These are phyloP conservation scores for Ctenodactylus gundi DNA, from an alignment of 2,113 vertebrate genomes.

Conservation along the genomic window DNA sequence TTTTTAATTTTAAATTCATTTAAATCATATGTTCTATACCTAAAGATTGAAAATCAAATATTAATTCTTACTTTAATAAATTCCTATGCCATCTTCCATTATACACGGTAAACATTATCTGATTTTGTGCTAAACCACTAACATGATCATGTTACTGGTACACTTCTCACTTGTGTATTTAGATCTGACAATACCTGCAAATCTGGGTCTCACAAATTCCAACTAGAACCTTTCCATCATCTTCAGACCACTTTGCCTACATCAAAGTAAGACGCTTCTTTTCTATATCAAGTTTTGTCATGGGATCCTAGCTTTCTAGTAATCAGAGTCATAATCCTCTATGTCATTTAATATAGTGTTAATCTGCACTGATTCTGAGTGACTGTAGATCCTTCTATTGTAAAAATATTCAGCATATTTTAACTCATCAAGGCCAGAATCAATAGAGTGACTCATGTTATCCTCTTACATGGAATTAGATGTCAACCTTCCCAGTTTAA, in stretches of 20 bases:
- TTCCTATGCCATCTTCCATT: accelerated
- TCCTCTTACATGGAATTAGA: not conserved
- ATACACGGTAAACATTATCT: not conserved
- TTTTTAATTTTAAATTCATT: not conserved
- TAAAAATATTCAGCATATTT: not conserved
- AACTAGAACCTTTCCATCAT: not conserved
- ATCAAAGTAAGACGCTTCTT: not conserved
- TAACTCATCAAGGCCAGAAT: not conserved
- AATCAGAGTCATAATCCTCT: not conserved
- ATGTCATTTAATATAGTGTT: not conserved
- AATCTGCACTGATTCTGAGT: not conserved
- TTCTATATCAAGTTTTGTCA: not conserved
- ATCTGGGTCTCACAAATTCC: not conserved
- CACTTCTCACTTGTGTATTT: not conserved
- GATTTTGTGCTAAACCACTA: not conserved
- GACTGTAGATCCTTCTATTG: not conserved
- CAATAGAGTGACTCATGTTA: not conserved
- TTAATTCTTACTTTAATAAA: not conserved
- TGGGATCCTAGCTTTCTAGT: not conserved
- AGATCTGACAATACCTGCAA: not conserved
- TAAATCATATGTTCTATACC: not conserved
- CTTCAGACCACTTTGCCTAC: not conserved
- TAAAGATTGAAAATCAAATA: no score
- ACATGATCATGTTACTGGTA: not conserved
- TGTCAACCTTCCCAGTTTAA: not conserved